Conservation (phyloP, 2,797 vertebrate species). For the Muscicapa striata region DNA sequence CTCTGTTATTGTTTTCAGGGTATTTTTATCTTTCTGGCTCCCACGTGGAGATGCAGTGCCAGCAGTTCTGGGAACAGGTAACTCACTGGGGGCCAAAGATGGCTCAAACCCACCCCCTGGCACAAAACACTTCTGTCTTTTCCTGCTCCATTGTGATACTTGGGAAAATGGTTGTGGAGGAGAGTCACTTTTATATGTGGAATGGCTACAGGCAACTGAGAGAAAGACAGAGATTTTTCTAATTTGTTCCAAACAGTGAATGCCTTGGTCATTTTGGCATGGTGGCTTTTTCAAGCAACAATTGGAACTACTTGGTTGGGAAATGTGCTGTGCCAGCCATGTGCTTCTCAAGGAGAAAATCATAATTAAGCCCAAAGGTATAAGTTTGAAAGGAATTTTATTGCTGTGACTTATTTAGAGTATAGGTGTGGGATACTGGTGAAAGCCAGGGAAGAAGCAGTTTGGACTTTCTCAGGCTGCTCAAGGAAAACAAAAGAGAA, state of each 20-base stretch:
- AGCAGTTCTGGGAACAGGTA: constrained; percentile 27
- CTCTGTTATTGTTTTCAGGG: background rate
- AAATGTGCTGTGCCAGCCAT: background rate
- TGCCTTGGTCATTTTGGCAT: background rate
- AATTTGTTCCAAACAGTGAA: background rate
- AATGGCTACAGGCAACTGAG: background rate
- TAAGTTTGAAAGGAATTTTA: background rate
- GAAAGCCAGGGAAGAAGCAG: no score
- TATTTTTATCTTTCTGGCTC: background rate
- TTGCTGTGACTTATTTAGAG: background rate
- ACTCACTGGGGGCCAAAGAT: background rate
- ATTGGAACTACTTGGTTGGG: background rate
- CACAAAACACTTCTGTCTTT: background rate
- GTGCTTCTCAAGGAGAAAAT: constrained; percentile 1
- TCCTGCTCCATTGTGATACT: background rate
- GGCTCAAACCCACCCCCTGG: background rate
- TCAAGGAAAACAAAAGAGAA: no score
- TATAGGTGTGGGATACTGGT: background rate
- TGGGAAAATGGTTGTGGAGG: background rate
- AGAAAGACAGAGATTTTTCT: background rate
- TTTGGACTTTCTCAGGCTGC: no score
- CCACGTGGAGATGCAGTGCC: background rate
- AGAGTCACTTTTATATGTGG: background rate
- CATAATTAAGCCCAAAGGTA: background rate
- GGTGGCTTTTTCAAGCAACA: background rate